Conservation (phyloP, 1,140 invertebrate genomes). For the Euwallacea similis region DNA sequence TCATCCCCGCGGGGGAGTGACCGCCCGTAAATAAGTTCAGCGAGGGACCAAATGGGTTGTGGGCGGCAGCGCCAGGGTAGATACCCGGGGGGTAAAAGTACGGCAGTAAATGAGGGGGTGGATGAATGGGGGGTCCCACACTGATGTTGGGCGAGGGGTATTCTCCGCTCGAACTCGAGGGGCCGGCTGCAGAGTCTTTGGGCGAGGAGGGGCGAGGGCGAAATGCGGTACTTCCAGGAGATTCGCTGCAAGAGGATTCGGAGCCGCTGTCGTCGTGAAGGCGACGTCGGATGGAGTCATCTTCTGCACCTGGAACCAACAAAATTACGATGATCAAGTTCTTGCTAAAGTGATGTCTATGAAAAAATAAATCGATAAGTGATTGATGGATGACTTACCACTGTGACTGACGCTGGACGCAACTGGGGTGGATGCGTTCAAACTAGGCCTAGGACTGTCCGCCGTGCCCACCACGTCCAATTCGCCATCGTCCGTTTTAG, state of each 20-base stretch:
- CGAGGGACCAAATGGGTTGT: slow-evolving; percentile 70
- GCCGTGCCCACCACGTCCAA: slow-evolving; percentile 84
- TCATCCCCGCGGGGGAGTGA: slow-evolving; percentile 61
- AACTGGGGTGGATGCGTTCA: slow-evolving; percentile 47
- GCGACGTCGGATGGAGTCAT: slow-evolving; percentile 58
- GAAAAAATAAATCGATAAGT: background rate
- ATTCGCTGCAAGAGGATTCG: slow-evolving; percentile 68
- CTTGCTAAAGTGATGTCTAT: too few relatives aligned
- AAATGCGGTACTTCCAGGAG: slow-evolving; percentile 60
- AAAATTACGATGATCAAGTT: background rate
- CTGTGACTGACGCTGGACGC: slow-evolving; percentile 49
- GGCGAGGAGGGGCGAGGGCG: slow-evolving; percentile 60
- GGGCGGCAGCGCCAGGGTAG: slow-evolving; percentile 65
- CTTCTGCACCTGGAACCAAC: slow-evolving; percentile 47
- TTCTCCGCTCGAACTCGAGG: slow-evolving; percentile 59
- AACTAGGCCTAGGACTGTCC: slow-evolving; percentile 68
- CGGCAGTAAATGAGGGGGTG: slow-evolving; percentile 77
- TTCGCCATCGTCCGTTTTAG: slow-evolving; percentile 80
- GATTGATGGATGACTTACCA: slow-evolving; percentile 37
- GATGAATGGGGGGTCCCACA: slow-evolving; percentile 84
- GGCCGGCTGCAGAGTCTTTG: slow-evolving; percentile 56
- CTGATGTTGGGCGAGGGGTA: slow-evolving; percentile 84
- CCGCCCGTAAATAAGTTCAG: slow-evolving; percentile 62
- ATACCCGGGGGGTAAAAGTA: slow-evolving; percentile 87
- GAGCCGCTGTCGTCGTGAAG: slow-evolving; percentile 65